phyloP scores from a whole-genome alignment of 2,888 invertebrate genomes.

The Amphipyra tragopoginis region DNA sequence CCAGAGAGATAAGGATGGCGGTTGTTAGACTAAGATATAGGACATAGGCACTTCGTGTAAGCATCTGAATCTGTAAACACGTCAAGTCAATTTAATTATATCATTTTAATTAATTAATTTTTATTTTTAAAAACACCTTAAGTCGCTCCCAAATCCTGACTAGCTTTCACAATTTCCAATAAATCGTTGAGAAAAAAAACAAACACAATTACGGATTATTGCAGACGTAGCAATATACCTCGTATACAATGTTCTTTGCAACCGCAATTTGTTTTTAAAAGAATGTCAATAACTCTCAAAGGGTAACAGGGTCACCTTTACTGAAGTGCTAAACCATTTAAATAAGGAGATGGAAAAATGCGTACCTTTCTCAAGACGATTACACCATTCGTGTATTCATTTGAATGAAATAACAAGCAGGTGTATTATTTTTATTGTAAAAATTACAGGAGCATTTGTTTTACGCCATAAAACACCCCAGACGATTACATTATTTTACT shows the following conservation, averaged over 20 bases:
- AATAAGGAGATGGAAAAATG: slow-evolving; percentile 18
- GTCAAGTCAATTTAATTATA: no score
- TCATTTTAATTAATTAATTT: no score
- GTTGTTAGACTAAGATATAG: no score
- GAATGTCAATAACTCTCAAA: slow-evolving; percentile 3
- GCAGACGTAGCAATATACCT: background rate
- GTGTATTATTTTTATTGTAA: slow-evolving; percentile 3
- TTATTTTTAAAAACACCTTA: no score
- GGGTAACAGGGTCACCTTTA: slow-evolving; percentile 22
- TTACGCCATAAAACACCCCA: background rate
- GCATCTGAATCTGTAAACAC: no score
- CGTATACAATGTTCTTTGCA: slow-evolving; percentile 10
- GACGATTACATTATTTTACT: slow-evolving; percentile 5
- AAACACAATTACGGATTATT: no score
- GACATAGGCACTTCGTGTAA: no score
- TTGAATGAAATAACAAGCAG: slow-evolving; percentile 28
- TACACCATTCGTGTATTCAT: slow-evolving; percentile 18
- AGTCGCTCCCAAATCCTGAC: no score
- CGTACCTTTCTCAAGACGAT: slow-evolving; percentile 10
- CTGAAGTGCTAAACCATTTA: slow-evolving; percentile 4
- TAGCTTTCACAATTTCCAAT: no score
- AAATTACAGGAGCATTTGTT: background rate
- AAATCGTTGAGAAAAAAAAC: no score
- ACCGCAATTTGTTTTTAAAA: slow-evolving; percentile 11
- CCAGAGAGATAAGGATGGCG: no score